These are phyloP conservation scores for Branchinecta lindahli DNA, from an alignment of 1,140 invertebrate species.

Conservation along the genomic window DNA sequence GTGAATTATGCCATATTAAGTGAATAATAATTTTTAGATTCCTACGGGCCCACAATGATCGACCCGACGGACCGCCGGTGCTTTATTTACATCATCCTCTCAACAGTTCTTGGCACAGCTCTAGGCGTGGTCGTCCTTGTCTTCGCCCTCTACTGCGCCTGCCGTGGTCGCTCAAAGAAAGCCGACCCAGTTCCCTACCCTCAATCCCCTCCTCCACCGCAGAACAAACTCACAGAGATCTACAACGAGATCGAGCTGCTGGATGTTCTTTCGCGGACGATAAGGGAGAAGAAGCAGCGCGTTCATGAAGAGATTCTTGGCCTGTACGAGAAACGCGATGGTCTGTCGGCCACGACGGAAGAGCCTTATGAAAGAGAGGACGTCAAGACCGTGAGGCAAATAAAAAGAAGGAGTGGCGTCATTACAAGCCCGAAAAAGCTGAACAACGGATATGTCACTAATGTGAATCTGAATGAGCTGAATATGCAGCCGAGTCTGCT, in stretches of 20 bases:
- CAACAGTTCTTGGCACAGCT: constrained; percentile 17
- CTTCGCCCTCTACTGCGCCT: constrained; percentile 17
- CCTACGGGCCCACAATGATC: neutral
- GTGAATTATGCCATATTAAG: too few species aligned
- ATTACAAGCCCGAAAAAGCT: neutral
- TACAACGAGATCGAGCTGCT: constrained; percentile 19
- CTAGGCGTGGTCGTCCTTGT: constrained; percentile 17
- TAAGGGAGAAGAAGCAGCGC: constrained; percentile 19
- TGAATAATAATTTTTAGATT: neutral
- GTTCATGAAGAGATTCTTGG: constrained; percentile 19
- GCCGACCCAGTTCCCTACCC: neutral
- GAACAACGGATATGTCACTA: neutral
- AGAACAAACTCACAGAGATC: constrained; percentile 4
- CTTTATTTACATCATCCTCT: constrained; percentile 17
- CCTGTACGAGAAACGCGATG: constrained; percentile 14
- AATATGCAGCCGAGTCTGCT: neutral
- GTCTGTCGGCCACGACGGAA: neutral
- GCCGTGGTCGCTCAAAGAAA: neutral
- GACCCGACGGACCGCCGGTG: constrained; percentile 16
- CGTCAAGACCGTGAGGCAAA: neutral
- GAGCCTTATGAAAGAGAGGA: neutral
- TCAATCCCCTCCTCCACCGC: neutral
- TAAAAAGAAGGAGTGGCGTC: constrained; percentile 2
- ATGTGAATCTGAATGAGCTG: neutral
- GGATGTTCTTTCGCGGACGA: constrained; percentile 18